A percentile compares a stretch with the other conserved stretches of the same genome.
Evolutionary conservation across 2,888 invertebrate genomes (phyloP).

Genomic region (Lasioglossum figueresi): DNA sequence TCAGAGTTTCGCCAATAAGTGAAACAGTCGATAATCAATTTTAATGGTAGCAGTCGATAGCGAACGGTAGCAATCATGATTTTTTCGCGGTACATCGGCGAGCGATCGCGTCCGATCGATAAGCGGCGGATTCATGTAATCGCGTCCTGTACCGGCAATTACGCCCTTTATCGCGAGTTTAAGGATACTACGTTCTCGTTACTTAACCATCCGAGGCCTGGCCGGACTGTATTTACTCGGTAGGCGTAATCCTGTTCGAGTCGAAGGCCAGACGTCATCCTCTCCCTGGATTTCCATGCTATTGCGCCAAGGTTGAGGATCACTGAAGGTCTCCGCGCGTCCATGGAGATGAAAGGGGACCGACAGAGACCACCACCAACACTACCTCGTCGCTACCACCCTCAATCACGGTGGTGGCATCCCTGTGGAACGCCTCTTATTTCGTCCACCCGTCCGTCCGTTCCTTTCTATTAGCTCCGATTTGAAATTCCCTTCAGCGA

Average conservation of each 20-base stretch:
- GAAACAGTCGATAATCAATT: conserved; percentile 30
- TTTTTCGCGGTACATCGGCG: neutral
- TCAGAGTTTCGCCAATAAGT: conserved; percentile 32
- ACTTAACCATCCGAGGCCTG: neutral
- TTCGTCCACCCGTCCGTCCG: conserved; percentile 47
- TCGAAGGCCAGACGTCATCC: neutral
- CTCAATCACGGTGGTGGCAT: conserved; percentile 33
- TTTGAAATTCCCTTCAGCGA: conserved; percentile 56
- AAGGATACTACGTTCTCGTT: conserved; percentile 15
- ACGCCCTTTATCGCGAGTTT: conserved; percentile 17
- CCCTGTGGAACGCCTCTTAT: conserved; percentile 48
- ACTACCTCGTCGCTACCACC: neutral
- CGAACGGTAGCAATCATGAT: conserved; percentile 16
- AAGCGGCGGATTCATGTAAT: conserved; percentile 1
- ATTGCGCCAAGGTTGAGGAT: conserved; percentile 64
- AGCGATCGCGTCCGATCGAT: neutral
- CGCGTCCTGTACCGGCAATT: conserved; percentile 16
- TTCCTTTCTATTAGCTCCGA: conserved; percentile 59
- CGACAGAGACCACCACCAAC: conserved; percentile 25
- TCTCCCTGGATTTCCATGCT: conserved; percentile 41
- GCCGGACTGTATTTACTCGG: neutral
- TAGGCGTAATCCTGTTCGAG: conserved; percentile 9
- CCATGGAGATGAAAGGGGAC: conserved; percentile 68
- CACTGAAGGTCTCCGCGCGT: conserved; percentile 57
- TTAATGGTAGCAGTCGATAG: conserved; percentile 1